Evolutionary conservation across 1,140 invertebrate species (phyloP), one percentile per base, ranked within the genome.

Genomic region (Bathynomus jamesi): DNA sequence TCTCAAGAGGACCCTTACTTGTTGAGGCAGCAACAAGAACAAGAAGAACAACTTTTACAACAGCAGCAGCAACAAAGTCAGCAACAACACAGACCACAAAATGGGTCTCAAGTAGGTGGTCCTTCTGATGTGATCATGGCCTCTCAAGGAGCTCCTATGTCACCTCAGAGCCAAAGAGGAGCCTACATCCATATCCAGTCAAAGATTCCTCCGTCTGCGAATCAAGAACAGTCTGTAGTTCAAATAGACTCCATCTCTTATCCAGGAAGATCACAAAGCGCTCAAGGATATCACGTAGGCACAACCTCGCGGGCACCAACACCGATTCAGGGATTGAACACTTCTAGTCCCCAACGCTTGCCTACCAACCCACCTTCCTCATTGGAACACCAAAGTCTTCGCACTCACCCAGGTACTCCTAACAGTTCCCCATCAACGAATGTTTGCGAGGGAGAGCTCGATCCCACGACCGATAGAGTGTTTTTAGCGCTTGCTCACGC

Each of bases 101-200:
- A 53, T 5, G 40, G 40, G 13, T 53, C 40, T 53, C 40, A 53
- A 46, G 30, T 30, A 64, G 69, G 64, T 21, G 40, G 46, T 25
- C 27, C 53, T 69, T 53, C 63, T 28, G 62, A 72, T 72, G 76
- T 77, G 1, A 77, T 72, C 29, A 53, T 74, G 63, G 70, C 76
- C 21, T 72, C 76, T 25, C 67, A 69, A 28, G 76, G 76, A 53
- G 72, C 72, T 63, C 72, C 76, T 5, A 74, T 77, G 72, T 77
- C 76, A 46, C 76, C 76, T 46, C 73, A 67, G 30, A 77, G 72
- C 71, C 76, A 74, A 31, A 69, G 76, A 4, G 76, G 76, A 13
- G 76, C 72, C 8, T 77, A 77, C 32, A 72, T 74, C 30, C 76
- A 77, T 32, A 70, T 77, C n/a, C 76, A 77, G 61, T 68, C 25